A percentile compares a stretch with the other conserved stretches of the same genome.
phyloP scores from a whole-genome alignment of 2,888 invertebrate species.

The Tipula helvola region DNA sequence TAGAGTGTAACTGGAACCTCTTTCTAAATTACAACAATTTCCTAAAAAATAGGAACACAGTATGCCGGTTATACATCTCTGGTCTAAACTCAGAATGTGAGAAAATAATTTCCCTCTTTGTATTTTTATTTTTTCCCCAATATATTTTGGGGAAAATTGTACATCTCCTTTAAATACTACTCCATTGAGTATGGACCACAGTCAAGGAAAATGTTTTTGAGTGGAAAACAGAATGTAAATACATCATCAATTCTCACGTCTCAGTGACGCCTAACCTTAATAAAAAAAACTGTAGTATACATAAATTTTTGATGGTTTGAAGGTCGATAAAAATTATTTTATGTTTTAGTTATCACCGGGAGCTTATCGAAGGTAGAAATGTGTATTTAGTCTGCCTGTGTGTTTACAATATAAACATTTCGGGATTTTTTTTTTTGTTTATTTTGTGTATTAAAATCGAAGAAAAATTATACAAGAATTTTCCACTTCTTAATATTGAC shows the following conservation, averaged over 20 bases:
- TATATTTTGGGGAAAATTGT: neutral
- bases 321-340: constrained; percentile 8
- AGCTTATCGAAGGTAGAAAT: neutral
- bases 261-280: constrained; percentile 8
- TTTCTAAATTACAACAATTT: no score
- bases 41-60: neutral
- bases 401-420: neutral
- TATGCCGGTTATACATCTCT: neutral
- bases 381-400: neutral
- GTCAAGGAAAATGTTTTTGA: neutral
- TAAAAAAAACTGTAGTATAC: neutral
- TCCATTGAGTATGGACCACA: constrained; percentile 4
- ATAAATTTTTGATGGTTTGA: neutral
- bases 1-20: no score
- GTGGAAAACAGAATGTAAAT: neutral
- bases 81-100: neutral
- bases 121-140: neutral
- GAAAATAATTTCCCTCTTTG: neutral
- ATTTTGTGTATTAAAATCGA: neutral
- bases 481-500: neutral
- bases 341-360: constrained; percentile 9
- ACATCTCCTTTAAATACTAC: neutral
- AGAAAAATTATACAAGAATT: neutral
- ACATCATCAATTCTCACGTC: neutral
- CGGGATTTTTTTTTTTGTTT: neutral